Conservation (phyloP, 2,113 vertebrate species). For the Cercopithecus mona region DNA sequence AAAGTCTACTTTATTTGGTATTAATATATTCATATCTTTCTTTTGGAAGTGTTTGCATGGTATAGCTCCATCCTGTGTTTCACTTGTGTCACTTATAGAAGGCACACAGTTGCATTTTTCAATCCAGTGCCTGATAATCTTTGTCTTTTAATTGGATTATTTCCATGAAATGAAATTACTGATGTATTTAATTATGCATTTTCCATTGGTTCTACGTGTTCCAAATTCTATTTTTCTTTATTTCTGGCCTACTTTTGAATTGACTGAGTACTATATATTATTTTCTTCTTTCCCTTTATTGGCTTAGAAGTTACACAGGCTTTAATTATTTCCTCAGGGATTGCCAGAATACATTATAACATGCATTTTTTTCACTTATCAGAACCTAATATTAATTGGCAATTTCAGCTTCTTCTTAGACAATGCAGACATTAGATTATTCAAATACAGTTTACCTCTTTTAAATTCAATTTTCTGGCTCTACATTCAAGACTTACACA, state of each 20-base stretch:
- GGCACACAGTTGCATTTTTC: neutral
- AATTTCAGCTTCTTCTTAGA: neutral
- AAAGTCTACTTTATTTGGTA: neutral
- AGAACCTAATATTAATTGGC: neutral
- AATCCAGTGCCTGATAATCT: neutral
- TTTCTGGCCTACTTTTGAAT: neutral
- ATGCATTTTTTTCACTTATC: neutral
- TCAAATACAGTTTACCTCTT: neutral
- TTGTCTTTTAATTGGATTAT: neutral
- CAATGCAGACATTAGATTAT: neutral
- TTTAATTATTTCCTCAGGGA: neutral
- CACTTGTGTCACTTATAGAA: neutral
- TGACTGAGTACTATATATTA: neutral
- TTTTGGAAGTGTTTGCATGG: neutral
- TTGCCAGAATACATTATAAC: neutral
- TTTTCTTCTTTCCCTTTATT: neutral
- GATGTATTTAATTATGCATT: constrained; percentile 14
- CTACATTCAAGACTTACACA: neutral
- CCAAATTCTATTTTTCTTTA: neutral
- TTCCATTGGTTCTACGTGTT: neutral
- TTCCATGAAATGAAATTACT: neutral
- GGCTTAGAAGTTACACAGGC: neutral
- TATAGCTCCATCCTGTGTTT: neutral
- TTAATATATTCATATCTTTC: neutral
- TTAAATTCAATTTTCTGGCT: neutral